These are phyloP conservation scores for Tryphoninae sp. DNA, from an alignment of 2,888 invertebrate genomes.

Conservation along the genomic window DNA sequence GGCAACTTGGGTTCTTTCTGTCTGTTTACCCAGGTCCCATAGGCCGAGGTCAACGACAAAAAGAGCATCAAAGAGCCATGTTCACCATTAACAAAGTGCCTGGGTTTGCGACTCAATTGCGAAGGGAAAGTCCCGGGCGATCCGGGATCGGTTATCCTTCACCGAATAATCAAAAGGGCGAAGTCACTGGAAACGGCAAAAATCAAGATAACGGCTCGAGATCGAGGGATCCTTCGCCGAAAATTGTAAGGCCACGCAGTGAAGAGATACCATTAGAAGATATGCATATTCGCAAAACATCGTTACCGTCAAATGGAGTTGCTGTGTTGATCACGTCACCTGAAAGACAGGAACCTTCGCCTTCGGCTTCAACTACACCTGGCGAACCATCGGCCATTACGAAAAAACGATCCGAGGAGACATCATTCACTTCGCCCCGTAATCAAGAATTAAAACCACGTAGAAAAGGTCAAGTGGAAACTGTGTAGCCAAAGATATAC, in stretches of 20 bases:
- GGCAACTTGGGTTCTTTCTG: constrained; percentile 4
- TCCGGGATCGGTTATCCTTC: constrained; percentile 62
- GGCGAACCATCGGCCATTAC: constrained; percentile 60
- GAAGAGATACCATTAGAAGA: constrained; percentile 92
- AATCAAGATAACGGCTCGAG: constrained; percentile 80
- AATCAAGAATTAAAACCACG: constrained; percentile 82
- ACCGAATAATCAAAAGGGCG: constrained; percentile 68
- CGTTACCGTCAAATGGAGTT: constrained; percentile 72
- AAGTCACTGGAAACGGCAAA: constrained; percentile 69
- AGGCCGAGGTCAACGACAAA: constrained; percentile 75
- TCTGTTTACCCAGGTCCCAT: constrained; percentile 70
- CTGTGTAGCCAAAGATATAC: constrained; percentile 82
- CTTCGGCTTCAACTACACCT: constrained; percentile 61
- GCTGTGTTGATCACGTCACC: constrained; percentile 54
- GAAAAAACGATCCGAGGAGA: constrained; percentile 86
- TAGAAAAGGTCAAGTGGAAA: constrained; percentile 85
- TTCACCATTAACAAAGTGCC: constrained; percentile 80
- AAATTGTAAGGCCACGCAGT: constrained; percentile 88
- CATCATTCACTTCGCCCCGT: constrained; percentile 88
- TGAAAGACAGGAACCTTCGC: constrained; percentile 54
- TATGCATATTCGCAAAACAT: constrained; percentile 83
- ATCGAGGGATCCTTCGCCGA: constrained; percentile 88
- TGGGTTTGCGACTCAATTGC: constrained; percentile 84
- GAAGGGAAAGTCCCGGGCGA: constrained; percentile 78
- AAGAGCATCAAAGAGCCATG: constrained; percentile 76